Evolutionary conservation across 2,797 vertebrate genomes (phyloP).

Genomic region (Falco rusticolus): DNA sequence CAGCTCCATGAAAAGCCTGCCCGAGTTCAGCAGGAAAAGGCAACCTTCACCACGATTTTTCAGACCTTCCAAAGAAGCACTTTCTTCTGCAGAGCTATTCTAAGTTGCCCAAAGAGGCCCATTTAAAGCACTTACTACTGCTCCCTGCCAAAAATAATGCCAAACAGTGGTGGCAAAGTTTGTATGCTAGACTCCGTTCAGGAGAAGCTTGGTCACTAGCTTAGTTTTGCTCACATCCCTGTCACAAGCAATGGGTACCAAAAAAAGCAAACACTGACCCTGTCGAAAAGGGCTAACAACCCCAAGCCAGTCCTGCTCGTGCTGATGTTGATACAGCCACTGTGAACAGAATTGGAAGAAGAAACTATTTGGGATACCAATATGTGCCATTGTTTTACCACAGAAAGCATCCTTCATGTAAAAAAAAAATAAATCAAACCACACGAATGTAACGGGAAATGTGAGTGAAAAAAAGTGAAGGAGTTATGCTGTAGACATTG

Average conservation of each 20-base stretch:
- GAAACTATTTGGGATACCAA: neutral
- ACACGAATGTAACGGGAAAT: neutral
- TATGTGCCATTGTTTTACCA: neutral
- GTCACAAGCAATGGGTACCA: neutral
- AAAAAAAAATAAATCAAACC: neutral
- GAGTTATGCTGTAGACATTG: neutral
- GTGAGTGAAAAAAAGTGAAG: neutral
- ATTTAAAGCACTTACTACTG: neutral
- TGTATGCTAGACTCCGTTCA: neutral
- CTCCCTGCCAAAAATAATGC: neutral
- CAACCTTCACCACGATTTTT: neutral
- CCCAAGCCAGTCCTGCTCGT: neutral
- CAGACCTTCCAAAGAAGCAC: neutral
- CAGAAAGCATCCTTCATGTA: neutral
- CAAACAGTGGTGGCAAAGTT: neutral
- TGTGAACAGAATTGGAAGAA: neutral
- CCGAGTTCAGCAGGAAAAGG: neutral
- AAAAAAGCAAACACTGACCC: neutral
- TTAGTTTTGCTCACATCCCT: neutral
- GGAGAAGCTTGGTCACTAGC: neutral
- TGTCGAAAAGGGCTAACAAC: neutral
- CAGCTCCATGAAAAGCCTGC: neutral
- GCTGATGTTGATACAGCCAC: neutral
- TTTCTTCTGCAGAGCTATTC: neutral
- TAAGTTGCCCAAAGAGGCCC: neutral